Evolutionary conservation across 2,797 vertebrate species (phyloP).

Genomic region (Lagodon rhomboides): DNA sequence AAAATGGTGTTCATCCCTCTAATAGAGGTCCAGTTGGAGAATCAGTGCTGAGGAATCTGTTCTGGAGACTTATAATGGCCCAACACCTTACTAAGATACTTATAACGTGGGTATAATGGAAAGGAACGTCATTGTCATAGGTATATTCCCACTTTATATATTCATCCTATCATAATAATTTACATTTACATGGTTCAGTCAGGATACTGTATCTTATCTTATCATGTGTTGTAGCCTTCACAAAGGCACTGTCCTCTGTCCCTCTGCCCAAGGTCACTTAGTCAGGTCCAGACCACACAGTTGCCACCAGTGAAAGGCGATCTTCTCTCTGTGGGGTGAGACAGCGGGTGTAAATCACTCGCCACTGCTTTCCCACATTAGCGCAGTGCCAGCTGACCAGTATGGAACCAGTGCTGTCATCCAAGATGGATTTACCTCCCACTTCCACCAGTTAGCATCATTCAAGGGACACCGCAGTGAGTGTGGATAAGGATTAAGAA

Average conservation of each 20-base stretch:
- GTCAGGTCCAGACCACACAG: slow-evolving; percentile 62
- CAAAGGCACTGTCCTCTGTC: slow-evolving; percentile 49
- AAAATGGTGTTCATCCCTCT: not conserved
- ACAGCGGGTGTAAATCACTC: slow-evolving; percentile 76
- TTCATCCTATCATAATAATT: too few species aligned
- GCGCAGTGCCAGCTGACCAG: slow-evolving; percentile 74
- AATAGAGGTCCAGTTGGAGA: not conserved
- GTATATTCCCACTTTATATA: not conserved
- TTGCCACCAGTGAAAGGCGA: slow-evolving; percentile 73
- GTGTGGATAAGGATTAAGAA: slow-evolving; percentile 72
- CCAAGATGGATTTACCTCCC: slow-evolving; percentile 73
- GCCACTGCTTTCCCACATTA: slow-evolving; percentile 73
- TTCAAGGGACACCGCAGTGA: slow-evolving; percentile 58
- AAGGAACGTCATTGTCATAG: not conserved
- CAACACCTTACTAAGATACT: not conserved
- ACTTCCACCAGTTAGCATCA: slow-evolving; percentile 62
- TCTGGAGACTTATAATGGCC: not conserved
- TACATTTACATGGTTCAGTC: not conserved
- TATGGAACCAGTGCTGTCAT: slow-evolving; percentile 62
- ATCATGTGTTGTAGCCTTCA: slow-evolving; percentile 13
- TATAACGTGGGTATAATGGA: not conserved
- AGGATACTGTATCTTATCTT: not conserved
- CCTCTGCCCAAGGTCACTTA: slow-evolving; percentile 62
- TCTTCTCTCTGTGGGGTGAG: slow-evolving; percentile 66
- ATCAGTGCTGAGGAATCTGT: not conserved